A percentile compares a stretch with the other conserved stretches of the same genome.
phyloP scores from a whole-genome alignment of 2,113 vertebrate genomes.

The Burhinus oedicnemus region DNA sequence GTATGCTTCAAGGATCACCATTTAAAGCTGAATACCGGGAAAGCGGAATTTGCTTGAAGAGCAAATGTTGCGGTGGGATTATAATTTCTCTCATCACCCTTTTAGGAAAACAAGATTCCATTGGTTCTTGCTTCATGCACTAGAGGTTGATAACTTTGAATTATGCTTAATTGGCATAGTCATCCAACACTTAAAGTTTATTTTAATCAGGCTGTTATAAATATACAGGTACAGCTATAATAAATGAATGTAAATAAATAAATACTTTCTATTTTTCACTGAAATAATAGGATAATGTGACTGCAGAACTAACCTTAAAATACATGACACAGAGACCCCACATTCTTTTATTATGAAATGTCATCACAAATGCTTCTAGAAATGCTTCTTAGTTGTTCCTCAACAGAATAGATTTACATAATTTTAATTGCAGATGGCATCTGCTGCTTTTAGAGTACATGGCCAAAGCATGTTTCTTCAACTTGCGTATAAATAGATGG shows the following conservation, averaged over 20 bases:
- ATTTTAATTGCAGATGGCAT: conserved; percentile 34
- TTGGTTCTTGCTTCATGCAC: neutral
- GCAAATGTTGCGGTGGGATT: neutral
- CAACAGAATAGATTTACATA: neutral
- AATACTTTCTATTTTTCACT: neutral
- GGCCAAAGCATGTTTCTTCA: conserved; percentile 33
- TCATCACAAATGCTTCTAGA: neutral
- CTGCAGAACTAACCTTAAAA: neutral
- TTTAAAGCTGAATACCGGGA: neutral
- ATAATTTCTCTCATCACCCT: neutral
- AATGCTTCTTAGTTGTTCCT: conserved; percentile 5
- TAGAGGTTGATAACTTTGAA: neutral
- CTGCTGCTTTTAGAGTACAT: conserved; percentile 13
- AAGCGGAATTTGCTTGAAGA: neutral
- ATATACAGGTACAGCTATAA: neutral
- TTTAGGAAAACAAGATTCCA: neutral
- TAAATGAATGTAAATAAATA: neutral
- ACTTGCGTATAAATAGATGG: conserved; percentile 30
- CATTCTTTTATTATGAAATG: neutral
- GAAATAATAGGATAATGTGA: neutral
- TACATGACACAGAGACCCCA: neutral
- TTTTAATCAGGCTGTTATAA: neutral
- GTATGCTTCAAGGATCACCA: neutral
- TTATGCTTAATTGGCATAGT: neutral
- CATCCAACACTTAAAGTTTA: neutral